These are phyloP conservation scores for Yponomeuta sedellus DNA, from an alignment of 2,888 invertebrate species.

Conservation along the genomic window DNA sequence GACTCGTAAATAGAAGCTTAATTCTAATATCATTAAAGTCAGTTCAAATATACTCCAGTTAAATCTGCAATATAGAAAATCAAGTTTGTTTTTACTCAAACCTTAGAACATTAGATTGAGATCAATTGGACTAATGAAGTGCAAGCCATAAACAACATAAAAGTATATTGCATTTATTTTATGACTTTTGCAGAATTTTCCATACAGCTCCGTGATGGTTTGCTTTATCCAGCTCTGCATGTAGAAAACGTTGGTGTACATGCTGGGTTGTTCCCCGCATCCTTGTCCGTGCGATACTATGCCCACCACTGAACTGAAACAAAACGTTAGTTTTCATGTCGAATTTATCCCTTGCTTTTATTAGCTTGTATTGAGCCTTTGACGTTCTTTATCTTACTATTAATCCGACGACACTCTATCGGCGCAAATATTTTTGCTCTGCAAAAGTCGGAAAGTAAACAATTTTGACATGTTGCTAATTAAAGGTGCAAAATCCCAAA, in stretches of 20 bases:
- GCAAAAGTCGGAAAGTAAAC: too few species aligned
- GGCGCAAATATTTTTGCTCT: too few species aligned
- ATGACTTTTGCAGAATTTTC: conserved; percentile 26
- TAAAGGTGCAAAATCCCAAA: too few species aligned
- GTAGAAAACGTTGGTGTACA: conserved; percentile 33
- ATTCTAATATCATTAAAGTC: background rate
- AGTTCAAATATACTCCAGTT: background rate
- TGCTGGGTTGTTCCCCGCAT: conserved; percentile 30
- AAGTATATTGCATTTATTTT: background rate
- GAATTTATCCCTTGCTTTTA: too few species aligned
- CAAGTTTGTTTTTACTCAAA: too few species aligned
- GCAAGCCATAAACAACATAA: background rate
- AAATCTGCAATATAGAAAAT: too few species aligned
- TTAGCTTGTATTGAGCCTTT: too few species aligned
- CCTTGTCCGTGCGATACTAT: conserved; percentile 36
- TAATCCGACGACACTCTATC: too few species aligned
- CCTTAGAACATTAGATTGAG: too few species aligned
- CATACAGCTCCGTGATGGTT: conserved; percentile 24
- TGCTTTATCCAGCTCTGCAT: conserved; percentile 28
- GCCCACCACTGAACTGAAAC: conserved; percentile 34
- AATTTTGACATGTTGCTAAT: too few species aligned
- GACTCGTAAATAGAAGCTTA: background rate
- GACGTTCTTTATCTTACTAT: too few species aligned
- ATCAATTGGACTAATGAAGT: background rate
- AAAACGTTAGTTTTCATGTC: background rate